These are phyloP conservation scores for Struthio camelus DNA, from an alignment of 2,113 vertebrate genomes.

Conservation along the genomic window DNA sequence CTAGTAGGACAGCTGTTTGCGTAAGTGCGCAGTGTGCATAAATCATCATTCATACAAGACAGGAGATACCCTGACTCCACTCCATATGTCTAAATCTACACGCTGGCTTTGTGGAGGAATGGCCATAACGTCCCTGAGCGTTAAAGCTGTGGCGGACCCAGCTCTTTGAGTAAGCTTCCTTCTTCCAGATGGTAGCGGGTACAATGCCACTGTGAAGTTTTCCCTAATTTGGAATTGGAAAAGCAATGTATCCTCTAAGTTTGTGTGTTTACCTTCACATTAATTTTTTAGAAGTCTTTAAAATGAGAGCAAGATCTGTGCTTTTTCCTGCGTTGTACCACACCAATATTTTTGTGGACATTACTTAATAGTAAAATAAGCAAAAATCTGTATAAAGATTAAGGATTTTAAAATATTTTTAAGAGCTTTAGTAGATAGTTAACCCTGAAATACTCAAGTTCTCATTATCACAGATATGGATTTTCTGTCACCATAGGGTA, in stretches of 20 bases:
- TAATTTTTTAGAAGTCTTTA: neutral
- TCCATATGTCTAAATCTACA: neutral
- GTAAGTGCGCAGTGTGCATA: rapidly evolving
- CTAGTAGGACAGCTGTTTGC: neutral
- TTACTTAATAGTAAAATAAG: neutral
- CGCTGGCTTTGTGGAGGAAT: neutral
- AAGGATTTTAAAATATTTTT: neutral
- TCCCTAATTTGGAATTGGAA: neutral
- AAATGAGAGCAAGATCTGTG: neutral
- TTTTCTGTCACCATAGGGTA: neutral
- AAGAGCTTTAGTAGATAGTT: neutral
- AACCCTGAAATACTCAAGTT: neutral
- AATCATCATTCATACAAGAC: neutral
- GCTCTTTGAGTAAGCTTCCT: neutral
- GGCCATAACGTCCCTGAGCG: neutral
- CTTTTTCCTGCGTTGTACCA: neutral
- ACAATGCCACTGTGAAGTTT: neutral
- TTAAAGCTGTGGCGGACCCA: neutral
- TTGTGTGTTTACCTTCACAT: neutral
- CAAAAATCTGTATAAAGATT: neutral
- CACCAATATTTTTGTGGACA: neutral
- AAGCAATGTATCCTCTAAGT: neutral
- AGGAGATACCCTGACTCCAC: neutral
- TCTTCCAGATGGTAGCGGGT: neutral
- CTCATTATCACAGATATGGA: neutral